Conservation (phyloP, 2,797 vertebrate genomes). For the Manis crassicaudata region DNA sequence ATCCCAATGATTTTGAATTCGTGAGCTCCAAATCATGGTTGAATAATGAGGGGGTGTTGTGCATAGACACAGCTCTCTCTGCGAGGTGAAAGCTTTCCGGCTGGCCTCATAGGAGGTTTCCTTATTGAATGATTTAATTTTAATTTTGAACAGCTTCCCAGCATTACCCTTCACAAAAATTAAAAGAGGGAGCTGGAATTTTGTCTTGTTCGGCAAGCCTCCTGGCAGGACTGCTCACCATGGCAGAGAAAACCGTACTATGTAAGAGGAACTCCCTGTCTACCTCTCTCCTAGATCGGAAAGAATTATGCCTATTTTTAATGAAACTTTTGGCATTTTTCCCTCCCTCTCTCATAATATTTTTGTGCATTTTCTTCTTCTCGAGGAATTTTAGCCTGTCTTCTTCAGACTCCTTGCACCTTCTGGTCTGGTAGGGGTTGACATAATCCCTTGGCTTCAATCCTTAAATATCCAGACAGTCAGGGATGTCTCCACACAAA, state of each 20-base stretch:
- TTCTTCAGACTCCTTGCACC: not conserved
- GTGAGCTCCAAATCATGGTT: conserved; percentile 23
- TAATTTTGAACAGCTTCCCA: conserved; percentile 83
- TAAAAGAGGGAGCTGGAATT: conserved; percentile 64
- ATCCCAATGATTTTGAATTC: conserved; percentile 57
- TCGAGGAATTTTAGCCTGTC: not conserved
- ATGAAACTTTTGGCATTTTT: not conserved
- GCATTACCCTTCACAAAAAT: conserved; percentile 71
- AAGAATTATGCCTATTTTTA: conserved; percentile 48
- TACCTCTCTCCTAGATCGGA: not conserved
- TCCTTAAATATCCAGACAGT: not conserved
- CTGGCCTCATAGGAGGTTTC: conserved; percentile 74
- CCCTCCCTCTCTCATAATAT: not conserved
- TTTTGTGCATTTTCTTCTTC: not conserved
- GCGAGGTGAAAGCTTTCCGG: conserved; percentile 63
- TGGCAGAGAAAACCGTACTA: not conserved
- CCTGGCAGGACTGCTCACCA: conserved; percentile 6
- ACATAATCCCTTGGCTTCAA: conserved; percentile 50
- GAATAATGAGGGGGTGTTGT: conserved; percentile 24
- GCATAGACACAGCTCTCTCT: not conserved
- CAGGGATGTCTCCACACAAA: not conserved
- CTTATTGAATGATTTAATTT: conserved; percentile 84
- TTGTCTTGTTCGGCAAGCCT: conserved; percentile 70
- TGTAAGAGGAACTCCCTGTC: conserved; percentile 41
- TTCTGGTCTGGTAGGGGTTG: not conserved